Evolutionary conservation across 2,888 invertebrate genomes (phyloP), one percentile per base, ranked within the genome.

Genomic region (Tetragnatha montana): DNA sequence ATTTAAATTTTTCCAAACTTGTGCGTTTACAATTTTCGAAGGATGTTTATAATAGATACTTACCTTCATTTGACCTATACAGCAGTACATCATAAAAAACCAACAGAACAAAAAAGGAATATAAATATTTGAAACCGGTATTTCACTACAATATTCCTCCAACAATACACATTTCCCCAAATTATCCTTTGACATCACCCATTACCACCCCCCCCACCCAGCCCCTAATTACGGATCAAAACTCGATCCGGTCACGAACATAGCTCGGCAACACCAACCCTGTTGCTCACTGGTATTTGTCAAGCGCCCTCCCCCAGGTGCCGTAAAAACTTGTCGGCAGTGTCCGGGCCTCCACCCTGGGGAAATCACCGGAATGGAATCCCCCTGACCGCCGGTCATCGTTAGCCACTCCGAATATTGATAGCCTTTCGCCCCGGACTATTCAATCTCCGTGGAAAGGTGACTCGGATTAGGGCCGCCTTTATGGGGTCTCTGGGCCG

Each of bases 331-430:
- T 80, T 84, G 89, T 89, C 89, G 84, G 79, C 88, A 80, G 86
- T 73, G 74, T 75, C 49, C 69, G 49, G 81, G 82, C 83, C 84
- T 12, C 8, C 17, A 60, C 88, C 68, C 89, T 2, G n/a, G 89
- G 89, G 89, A 89, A 89, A 89, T 89, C 89, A 85, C 51, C 70
- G 47, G 71, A 89, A 85, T 89, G 89, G 89, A 89, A 88, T 87
- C 82, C 51, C 87, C 49, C 85, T 85, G 85, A 85, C 79, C 85
- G 70, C 19, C 70, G 89, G 81, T 78, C 89, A 81, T 85, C 85
- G 89, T 89, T 89, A 89, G 68, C 49, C 80, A 84, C 80, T 83
- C 79, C 84, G 89, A 85, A 89, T 89, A 89, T 89, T 89, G 89
- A 89, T 89, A 85, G 89, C 89, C 88, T 80, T 81, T 78, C 84